A percentile compares a stretch with the other conserved stretches of the same genome.
phyloP scores from a whole-genome alignment of 2,113 vertebrate species.

The Channa argus region DNA sequence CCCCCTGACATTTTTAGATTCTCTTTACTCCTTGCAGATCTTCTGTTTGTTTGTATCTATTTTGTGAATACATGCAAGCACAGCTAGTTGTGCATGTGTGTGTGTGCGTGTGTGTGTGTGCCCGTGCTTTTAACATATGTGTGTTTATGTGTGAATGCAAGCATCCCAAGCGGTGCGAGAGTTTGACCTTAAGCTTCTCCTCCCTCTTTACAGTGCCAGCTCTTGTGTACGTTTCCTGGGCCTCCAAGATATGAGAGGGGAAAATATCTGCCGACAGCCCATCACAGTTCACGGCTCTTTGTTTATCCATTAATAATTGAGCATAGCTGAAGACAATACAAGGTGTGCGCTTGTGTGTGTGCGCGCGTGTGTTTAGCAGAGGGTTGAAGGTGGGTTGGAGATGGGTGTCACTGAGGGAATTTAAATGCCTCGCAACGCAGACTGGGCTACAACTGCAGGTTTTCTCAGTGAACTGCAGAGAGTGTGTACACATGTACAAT shows the following conservation, averaged over 20 bases:
- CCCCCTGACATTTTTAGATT: slow-evolving; percentile 59
- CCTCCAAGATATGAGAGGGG: slow-evolving; percentile 70
- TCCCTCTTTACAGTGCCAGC: slow-evolving; percentile 76
- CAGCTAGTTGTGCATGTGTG: slow-evolving; percentile 3
- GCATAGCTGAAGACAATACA: slow-evolving; percentile 75
- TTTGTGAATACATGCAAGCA: slow-evolving; percentile 41
- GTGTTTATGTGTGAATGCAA: slow-evolving; percentile 10
- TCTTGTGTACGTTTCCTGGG: slow-evolving; percentile 70
- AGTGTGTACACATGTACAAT: background rate
- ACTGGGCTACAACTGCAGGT: slow-evolving; percentile 71
- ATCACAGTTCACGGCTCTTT: slow-evolving; percentile 77
- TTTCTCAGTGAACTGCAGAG: slow-evolving; percentile 18
- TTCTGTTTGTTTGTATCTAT: slow-evolving; percentile 58
- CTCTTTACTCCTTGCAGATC: slow-evolving; percentile 45
- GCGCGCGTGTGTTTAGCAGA: slow-evolving; percentile 10
- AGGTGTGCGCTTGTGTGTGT: slow-evolving; percentile 37
- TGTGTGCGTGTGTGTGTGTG: slow-evolving; percentile 19
- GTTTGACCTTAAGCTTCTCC: slow-evolving; percentile 81
- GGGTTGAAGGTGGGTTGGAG: slow-evolving; percentile 30
- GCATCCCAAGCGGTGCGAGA: slow-evolving; percentile 53
- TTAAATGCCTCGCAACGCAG: slow-evolving; percentile 51
- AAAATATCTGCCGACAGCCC: slow-evolving; percentile 78
- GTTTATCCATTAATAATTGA: slow-evolving; percentile 84
- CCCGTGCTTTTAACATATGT: background rate
- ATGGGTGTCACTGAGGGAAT: slow-evolving; percentile 63